phyloP scores from a whole-genome alignment of 1,140 invertebrate genomes.

The Drusus annulatus region DNA sequence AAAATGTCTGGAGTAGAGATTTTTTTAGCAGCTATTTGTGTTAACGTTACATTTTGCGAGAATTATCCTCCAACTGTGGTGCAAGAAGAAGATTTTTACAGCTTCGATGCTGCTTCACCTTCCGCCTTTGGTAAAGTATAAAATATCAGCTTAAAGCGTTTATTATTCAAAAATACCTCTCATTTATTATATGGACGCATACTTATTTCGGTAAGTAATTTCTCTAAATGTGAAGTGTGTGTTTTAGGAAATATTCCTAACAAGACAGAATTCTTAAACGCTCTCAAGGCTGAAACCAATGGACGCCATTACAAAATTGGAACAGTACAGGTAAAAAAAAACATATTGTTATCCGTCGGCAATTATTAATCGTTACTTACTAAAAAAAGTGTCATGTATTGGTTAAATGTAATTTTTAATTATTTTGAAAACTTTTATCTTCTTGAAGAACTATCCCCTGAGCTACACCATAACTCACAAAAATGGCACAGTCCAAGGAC shows the following conservation, averaged over 20 bases:
- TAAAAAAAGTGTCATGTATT: background rate
- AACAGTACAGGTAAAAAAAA: slow-evolving; percentile 50
- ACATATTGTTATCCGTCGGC: background rate
- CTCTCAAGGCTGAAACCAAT: slow-evolving; percentile 29
- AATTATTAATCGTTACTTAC: background rate
- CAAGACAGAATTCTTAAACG: background rate
- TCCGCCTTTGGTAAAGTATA: background rate
- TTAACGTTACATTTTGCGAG: slow-evolving; percentile 60
- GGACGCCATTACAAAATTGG: slow-evolving; percentile 51
- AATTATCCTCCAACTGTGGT: background rate
- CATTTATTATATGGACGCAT: too few species aligned
- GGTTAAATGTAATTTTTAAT: too few species aligned
- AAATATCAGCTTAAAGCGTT: background rate
- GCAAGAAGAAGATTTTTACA: background rate
- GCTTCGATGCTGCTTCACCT: background rate
- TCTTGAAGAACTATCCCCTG: slow-evolving; percentile 73
- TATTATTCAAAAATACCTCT: background rate
- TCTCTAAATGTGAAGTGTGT: background rate
- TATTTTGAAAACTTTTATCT: too few species aligned
- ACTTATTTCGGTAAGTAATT: background rate
- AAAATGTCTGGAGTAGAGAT: slow-evolving; percentile 62
- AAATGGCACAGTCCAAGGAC: slow-evolving; percentile 74
- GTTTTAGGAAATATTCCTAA: slow-evolving; percentile 1
- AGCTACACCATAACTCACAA: slow-evolving; percentile 70
- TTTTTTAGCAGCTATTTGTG: slow-evolving; percentile 65